Evolutionary conservation across 2,113 vertebrate species (phyloP).

Genomic region (Syngnathus scovelli): DNA sequence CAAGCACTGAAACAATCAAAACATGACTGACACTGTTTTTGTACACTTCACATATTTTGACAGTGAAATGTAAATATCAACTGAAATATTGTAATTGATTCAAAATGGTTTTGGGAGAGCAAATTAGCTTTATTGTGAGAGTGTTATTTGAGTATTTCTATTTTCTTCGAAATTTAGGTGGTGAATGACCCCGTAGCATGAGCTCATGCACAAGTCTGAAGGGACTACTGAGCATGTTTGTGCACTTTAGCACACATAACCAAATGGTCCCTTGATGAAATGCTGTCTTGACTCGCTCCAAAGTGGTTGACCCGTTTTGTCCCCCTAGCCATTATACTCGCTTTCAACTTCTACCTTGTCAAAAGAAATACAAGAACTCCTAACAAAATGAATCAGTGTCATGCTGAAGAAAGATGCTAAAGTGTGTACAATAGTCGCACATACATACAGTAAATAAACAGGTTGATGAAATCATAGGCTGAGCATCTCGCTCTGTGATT

Average conservation of each 20-base stretch:
- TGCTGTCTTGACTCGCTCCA: neutral
- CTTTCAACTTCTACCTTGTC: neutral
- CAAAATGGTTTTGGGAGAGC: too few relatives aligned
- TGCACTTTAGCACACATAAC: neutral
- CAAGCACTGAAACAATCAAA: too few relatives aligned
- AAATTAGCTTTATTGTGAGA: neutral
- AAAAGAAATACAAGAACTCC: slow-evolving; percentile 4
- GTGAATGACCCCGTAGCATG: neutral
- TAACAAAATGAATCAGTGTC: neutral
- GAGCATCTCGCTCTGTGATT: slow-evolving; percentile 14
- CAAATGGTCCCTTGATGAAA: neutral
- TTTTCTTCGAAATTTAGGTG: neutral
- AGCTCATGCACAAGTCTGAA: neutral
- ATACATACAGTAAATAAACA: neutral
- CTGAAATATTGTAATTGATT: neutral
- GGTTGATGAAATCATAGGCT: neutral
- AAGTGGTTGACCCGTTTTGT: neutral
- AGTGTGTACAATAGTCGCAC: neutral
- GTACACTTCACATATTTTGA: too few relatives aligned
- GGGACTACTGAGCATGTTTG: neutral
- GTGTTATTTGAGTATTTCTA: neutral
- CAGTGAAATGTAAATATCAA: neutral
- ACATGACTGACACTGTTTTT: too few relatives aligned
- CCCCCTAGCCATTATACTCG: neutral
- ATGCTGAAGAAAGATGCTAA: neutral